These are phyloP conservation scores for Alaudala cheleensis DNA, from an alignment of 2,113 vertebrate genomes.

Conservation along the genomic window DNA sequence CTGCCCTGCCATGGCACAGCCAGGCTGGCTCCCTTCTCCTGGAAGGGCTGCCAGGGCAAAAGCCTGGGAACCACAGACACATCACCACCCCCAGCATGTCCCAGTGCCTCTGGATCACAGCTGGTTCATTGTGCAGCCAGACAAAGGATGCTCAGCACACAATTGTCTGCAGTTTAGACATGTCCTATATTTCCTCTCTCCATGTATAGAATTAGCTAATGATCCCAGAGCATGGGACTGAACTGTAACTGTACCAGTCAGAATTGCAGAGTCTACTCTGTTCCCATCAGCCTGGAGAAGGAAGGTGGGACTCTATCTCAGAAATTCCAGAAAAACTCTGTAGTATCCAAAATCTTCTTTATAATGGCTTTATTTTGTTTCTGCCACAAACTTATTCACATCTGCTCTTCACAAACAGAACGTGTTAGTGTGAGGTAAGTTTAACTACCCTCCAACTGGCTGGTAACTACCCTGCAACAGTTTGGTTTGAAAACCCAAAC, in stretches of 20 bases:
- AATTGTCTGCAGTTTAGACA: background rate
- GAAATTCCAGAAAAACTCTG: background rate
- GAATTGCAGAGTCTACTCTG: background rate
- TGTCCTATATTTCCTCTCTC: background rate
- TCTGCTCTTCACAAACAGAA: background rate
- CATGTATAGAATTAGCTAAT: background rate
- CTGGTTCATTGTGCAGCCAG: background rate
- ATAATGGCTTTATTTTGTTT: background rate
- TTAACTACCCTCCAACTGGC: background rate
- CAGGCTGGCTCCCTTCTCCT: background rate
- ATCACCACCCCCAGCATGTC: background rate
- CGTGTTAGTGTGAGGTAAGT: background rate
- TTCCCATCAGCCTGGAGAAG: background rate
- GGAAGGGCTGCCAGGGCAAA: background rate
- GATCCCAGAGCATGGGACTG: background rate
- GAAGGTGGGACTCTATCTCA: background rate
- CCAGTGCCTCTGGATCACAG: background rate
- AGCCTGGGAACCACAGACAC: background rate
- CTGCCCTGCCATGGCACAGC: background rate
- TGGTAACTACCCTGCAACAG: background rate
- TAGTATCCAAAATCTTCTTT: background rate
- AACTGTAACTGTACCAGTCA: background rate
- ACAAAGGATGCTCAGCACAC: conserved; percentile 1
- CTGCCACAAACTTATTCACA: background rate
- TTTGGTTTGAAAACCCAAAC: background rate